Evolutionary conservation across 64 coral and sea anemone genomes (phyloP).

Genomic region (Porites lutea): DNA sequence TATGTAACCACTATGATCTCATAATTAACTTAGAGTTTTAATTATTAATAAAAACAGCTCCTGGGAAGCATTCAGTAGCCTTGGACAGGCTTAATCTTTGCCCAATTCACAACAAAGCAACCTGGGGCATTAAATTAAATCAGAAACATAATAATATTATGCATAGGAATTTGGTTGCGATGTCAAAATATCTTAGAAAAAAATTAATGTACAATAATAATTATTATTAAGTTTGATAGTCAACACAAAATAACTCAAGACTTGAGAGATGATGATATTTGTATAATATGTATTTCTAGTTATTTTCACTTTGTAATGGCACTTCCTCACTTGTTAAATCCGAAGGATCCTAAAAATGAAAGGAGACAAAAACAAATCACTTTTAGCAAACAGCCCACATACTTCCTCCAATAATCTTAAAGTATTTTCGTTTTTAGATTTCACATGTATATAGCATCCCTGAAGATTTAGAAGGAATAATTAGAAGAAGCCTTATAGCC

Average conservation of each 20-base stretch:
- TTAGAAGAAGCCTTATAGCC: too few relatives aligned
- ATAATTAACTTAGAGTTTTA: constrained; percentile 11
- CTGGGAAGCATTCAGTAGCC: not conserved
- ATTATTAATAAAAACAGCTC: not conserved
- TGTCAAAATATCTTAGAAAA: constrained; percentile 10
- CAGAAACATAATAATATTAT: not conserved
- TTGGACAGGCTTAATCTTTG: not conserved
- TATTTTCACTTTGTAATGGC: not conserved
- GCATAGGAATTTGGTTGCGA: not conserved
- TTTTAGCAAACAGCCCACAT: too few relatives aligned
- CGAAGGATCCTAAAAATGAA: not conserved
- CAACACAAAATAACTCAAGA: not conserved
- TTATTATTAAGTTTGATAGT: not conserved
- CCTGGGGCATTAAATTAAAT: constrained; percentile 2
- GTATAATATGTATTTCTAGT: not conserved
- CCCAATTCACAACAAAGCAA: constrained; percentile 16
- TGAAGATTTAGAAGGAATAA: too few relatives aligned
- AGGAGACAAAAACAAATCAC: not conserved
- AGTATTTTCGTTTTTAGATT: too few relatives aligned
- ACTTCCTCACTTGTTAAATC: not conserved
- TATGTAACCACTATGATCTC: constrained; percentile 3
- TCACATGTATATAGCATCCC: too few relatives aligned
- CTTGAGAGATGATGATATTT: not conserved
- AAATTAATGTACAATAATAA: constrained; percentile 4
- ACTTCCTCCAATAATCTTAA: too few relatives aligned